Evolutionary conservation across 1,140 invertebrate genomes (phyloP), one percentile per base, ranked within the genome.

Genomic region (Drosophila bocqueti): DNA sequence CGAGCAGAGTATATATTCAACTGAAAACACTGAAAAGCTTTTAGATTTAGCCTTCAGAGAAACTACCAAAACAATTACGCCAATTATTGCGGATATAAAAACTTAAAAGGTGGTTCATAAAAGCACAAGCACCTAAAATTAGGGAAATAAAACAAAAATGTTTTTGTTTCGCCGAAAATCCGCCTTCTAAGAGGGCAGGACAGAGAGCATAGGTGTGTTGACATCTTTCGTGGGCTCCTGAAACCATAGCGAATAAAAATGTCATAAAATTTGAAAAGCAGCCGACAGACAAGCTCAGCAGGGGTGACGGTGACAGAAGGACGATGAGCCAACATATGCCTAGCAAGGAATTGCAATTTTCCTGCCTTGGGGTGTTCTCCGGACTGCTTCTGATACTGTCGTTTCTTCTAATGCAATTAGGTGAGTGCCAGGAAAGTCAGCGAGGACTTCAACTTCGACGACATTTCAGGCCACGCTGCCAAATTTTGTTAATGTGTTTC

Each of bases 211-310:
- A 71, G 83, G 77, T 87, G 69, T 74, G 59, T 80, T 74, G 67
- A 86, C 83, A 86, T 82, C 62, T 40, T 47, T 50, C 40, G 40
- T 26, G 13, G 40, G 29, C 26, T 15, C 26, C 42, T 59, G 42
- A 18, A 49, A 38, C 58, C 58, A 43, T 61, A 65, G 66, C 77
- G 55, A 89, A 89, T 89, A 89, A 89, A 89, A 89, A 89, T 84
- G 81, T 89, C 84, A 89, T 89, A 90, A 89, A 90, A 89, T 89
- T 84, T 89, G 84, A 89, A 87, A 76, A 81, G 76, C 72, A 58
- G 59, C 31, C 52, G 66, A 55, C 65, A 74, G 83, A 87, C 78
- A 84, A 77, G 72, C 61, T 29, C 11, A 24, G 49, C 54, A 40
- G 47, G 60, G 52, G 60, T 47, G 40, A 50, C 16, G 18, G 26